Evolutionary conservation across 1,140 invertebrate genomes (phyloP), one percentile per base, ranked within the genome.

Genomic region (Drosophila persimilis): DNA sequence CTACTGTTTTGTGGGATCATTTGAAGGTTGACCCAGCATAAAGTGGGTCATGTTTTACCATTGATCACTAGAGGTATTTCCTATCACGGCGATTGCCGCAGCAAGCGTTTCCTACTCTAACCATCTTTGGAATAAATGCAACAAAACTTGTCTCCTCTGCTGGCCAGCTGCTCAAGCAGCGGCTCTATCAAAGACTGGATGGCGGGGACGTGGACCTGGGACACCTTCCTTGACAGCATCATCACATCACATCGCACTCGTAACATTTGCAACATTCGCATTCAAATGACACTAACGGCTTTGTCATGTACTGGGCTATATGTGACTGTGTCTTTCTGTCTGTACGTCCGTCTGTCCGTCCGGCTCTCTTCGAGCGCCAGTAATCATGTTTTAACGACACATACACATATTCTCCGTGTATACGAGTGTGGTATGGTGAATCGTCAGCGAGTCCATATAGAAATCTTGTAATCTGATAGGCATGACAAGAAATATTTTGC

Each of bases 401-500:
- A 57, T 52, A 79, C 50, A 76, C 59, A 58, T 57, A 65, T 55
- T 55, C 31, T 61, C 63, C 58, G 55, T 69, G 65, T 69, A 67
- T 29, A 50, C 41, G 44, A 53, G 22, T 11, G 50, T 45, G 44
- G 56, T 65, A 48, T 52, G 77, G 80, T 64, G 67, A 79, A 73
- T 86, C 83, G 80, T 83, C 70, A 75, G 73, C 56, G 83, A 85
- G 81, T 72, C 71, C 83, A 88, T 86, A 85, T 85, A 85, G 77
- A 85, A 85, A 85, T 85, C 83, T 86, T 86, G 83, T 86, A 86
- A 86, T 86, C 83, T 86, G 83, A 86, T 86, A 86, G 83, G 83
- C 83, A 86, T 86, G 83, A 86, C 83, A 86, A 86, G 83, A 86
- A 86, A 86, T 88, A 88, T 88, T 85, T 86, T 86, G 83, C 83